These are phyloP conservation scores for Hermaeophaga mercurialis DNA, from an alignment of 2,888 invertebrate genomes.

Conservation along the genomic window DNA sequence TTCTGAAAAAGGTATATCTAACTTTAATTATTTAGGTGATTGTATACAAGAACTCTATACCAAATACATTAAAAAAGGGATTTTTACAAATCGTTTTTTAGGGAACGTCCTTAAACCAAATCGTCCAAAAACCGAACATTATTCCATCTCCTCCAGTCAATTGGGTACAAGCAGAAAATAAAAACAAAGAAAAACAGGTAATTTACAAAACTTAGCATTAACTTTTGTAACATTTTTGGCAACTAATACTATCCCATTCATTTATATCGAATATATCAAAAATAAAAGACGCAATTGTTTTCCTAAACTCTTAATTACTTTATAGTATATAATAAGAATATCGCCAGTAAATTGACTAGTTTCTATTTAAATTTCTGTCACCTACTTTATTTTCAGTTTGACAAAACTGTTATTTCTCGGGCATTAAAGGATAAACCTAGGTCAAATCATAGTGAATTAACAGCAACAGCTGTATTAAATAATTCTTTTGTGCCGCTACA, in stretches of 20 bases:
- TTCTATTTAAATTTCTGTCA: too few species aligned
- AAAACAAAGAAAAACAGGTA: conserved; percentile 17
- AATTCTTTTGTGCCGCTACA: conserved; percentile 63
- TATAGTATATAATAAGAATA: too few species aligned
- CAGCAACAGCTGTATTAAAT: conserved; percentile 29
- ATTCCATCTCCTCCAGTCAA: conserved; percentile 40
- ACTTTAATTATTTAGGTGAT: too few species aligned
- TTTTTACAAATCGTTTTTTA: conserved; percentile 21
- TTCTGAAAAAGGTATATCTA: conserved; percentile 39
- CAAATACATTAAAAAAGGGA: too few species aligned
- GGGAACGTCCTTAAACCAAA: conserved; percentile 28
- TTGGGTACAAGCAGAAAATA: conserved; percentile 35
- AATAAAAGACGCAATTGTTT: too few species aligned
- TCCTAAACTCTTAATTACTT: too few species aligned
- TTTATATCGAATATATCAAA: too few species aligned
- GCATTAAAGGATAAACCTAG: not conserved
- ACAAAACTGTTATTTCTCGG: not conserved
- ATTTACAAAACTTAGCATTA: too few species aligned
- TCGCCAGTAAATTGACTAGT: too few species aligned
- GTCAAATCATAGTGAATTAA: conserved; percentile 17
- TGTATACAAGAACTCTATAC: too few species aligned
- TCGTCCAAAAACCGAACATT: conserved; percentile 2
- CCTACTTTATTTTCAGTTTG: not conserved
- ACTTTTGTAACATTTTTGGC: too few species aligned
- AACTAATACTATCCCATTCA: too few species aligned